Evolutionary conservation across 37 sponge, comb jelly and placozoan genomes (phyloP).

Genomic region (Dysidea cf. avara): DNA sequence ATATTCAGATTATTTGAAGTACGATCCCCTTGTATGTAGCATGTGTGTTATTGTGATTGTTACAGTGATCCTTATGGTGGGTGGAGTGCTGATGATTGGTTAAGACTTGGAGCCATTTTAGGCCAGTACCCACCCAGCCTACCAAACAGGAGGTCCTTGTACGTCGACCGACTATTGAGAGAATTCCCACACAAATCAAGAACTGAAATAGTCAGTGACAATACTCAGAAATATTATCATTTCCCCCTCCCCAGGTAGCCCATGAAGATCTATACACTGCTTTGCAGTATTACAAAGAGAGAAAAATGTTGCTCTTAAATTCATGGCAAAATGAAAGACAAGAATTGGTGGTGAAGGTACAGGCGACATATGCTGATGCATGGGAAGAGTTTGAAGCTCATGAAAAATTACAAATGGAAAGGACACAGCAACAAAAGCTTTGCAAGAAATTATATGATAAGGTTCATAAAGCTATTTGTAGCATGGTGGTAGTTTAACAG

Average conservation of each 20-base stretch:
- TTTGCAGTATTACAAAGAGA: slow-evolving; percentile 10
- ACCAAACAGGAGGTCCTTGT: slow-evolving; percentile 23
- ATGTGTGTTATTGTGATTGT: not conserved
- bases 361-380: slow-evolving; percentile 13
- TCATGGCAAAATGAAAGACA: slow-evolving; percentile 25
- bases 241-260: slow-evolving; percentile 28
- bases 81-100: slow-evolving; percentile 42
- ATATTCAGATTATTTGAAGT: not conserved
- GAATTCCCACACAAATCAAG: slow-evolving; percentile 51
- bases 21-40: too few species aligned
- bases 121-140: slow-evolving; percentile 50
- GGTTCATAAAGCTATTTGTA: slow-evolving; percentile 14
- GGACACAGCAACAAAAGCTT: slow-evolving; percentile 14
- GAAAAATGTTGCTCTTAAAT: not conserved
- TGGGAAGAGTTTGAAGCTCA: not conserved
- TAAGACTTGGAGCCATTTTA: slow-evolving; percentile 25
- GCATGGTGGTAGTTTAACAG: not conserved
- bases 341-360: slow-evolving; percentile 19
- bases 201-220: slow-evolving; percentile 32
- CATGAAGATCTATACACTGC: slow-evolving; percentile 41
- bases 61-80: slow-evolving; percentile 25
- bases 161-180: slow-evolving; percentile 59
- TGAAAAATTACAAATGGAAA: not conserved
- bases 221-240: not conserved
- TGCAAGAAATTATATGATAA: slow-evolving; percentile 32